Evolutionary conservation across 1,140 invertebrate species (phyloP).

Genomic region (Solenopsis invicta): DNA sequence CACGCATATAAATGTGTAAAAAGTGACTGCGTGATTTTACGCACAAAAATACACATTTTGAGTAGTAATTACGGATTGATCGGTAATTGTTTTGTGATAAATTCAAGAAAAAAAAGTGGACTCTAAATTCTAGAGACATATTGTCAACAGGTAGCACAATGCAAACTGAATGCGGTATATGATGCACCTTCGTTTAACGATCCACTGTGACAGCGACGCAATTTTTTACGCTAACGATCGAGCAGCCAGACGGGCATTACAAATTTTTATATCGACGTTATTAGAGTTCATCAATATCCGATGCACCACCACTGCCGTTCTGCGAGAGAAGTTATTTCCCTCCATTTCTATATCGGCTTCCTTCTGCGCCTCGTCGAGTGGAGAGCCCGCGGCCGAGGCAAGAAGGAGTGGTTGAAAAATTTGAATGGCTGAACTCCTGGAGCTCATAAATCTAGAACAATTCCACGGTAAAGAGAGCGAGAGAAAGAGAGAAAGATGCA

Average conservation of each 20-base stretch:
- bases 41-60: no score
- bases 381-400: conserved; percentile 67
- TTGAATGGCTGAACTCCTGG: conserved; percentile 76
- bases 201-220: conserved; percentile 15
- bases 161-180: neutral
- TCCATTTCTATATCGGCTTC: conserved; percentile 74
- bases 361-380: conserved; percentile 31
- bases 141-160: conserved; percentile 15
- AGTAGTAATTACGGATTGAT: neutral
- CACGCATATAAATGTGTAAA: no score
- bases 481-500: neutral
- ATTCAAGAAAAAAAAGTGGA: neutral
- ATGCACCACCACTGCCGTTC: conserved; percentile 32
- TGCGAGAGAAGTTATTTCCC: conserved; percentile 66
- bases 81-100: neutral
- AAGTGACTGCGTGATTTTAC: no score
- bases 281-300: conserved; percentile 73
- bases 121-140: neutral
- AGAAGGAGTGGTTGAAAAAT: conserved; percentile 75
- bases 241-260: conserved; percentile 11
- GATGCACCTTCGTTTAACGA: conserved; percentile 29
- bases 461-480: conserved; percentile 70
- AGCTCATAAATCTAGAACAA: conserved; percentile 78
- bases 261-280: conserved; percentile 72
- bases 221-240: conserved; percentile 56